phyloP scores from a whole-genome alignment of 2,113 vertebrate species.

The Mus spicilegus region DNA sequence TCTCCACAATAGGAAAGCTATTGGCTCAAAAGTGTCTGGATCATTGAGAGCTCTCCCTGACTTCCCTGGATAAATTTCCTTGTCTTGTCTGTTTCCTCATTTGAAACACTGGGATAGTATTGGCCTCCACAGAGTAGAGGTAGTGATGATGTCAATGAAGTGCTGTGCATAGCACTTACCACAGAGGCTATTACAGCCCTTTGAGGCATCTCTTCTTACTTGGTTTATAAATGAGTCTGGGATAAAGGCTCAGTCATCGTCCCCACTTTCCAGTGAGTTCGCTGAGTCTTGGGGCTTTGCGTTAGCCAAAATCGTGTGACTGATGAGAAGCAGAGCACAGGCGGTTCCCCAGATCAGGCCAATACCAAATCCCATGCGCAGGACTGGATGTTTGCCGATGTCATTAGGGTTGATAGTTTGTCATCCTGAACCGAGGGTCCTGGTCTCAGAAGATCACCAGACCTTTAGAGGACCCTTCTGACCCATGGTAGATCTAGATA shows the following conservation, averaged over 20 bases:
- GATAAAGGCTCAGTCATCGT: not conserved
- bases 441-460: not conserved
- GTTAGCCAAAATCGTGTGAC: not conserved
- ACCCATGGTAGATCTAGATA: not conserved
- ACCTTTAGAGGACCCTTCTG: constrained; percentile 32
- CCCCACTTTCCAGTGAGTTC: not conserved
- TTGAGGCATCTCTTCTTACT: not conserved
- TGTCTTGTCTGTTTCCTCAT: not conserved
- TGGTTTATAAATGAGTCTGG: not conserved
- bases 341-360: not conserved
- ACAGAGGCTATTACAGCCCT: not conserved
- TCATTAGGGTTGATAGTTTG: not conserved
- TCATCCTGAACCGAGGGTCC: not conserved
- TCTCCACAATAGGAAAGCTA: not conserved
- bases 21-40: not conserved
- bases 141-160: not conserved
- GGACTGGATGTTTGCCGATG: not conserved
- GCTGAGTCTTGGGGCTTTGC: not conserved
- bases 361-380: not conserved
- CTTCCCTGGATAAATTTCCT: not conserved
- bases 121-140: not conserved
- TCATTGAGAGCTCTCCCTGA: not conserved
- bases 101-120: not conserved
- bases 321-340: constrained; percentile 8
- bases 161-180: not conserved